A percentile compares a stretch with the other conserved stretches of the same genome.
Conservation (phyloP, 1,140 invertebrate species). For the Anastatus disparis region DNA sequence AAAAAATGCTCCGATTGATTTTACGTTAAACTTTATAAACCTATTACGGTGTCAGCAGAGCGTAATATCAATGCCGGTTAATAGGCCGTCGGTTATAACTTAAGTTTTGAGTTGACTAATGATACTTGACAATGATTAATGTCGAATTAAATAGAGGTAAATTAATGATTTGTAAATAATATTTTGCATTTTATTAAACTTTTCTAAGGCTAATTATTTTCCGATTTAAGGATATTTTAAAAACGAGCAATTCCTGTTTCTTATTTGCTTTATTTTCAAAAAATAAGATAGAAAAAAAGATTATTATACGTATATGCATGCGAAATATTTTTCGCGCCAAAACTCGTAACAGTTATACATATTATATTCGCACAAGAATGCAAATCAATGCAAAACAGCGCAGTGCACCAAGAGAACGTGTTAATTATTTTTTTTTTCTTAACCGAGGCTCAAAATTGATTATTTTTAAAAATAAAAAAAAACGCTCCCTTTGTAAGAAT, state of each 20-base stretch:
- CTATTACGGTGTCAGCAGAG: background rate
- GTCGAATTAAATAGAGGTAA: conserved; percentile 1
- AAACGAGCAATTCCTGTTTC: no score
- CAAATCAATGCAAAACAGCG: background rate
- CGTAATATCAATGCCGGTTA: background rate
- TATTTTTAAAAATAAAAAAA: no score
- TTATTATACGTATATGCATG: no score
- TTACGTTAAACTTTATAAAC: no score
- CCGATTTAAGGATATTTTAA: no score
- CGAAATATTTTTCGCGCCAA: background rate
- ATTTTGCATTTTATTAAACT: background rate
- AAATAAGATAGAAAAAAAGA: no score
- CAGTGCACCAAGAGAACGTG: no score
- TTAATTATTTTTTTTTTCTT: background rate
- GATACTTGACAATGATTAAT: conserved; percentile 30
- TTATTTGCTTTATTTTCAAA: no score
- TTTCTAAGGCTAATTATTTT: no score
- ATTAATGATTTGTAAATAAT: conserved; percentile 12
- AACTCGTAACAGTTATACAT: background rate
- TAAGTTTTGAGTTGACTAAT: conserved; percentile 17
- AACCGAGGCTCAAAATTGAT: no score
- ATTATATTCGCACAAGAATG: background rate
- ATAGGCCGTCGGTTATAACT: background rate
- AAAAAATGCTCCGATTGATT: conserved; percentile 6
- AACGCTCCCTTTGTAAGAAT: no score